Evolutionary conservation across 64 coral and sea anemone genomes (phyloP).

Genomic region (Orbicella faveolata): DNA sequence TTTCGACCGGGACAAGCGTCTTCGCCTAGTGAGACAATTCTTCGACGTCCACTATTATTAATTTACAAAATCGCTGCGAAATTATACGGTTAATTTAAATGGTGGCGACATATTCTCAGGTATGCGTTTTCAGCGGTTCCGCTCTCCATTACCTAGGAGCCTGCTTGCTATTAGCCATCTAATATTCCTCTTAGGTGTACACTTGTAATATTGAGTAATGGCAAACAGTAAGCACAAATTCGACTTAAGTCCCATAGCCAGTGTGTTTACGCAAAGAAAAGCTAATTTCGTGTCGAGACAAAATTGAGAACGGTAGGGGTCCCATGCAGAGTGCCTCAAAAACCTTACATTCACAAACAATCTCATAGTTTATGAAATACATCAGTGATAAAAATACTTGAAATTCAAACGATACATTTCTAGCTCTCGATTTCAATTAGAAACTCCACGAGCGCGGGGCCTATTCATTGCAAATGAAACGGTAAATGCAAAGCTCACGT

Average conservation of each 20-base stretch:
- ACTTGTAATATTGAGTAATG: not conserved
- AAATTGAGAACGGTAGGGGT: slow-evolving; percentile 19
- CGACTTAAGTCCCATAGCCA: not conserved
- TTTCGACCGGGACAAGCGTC: not conserved
- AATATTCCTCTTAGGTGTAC: not conserved
- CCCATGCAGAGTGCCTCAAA: not conserved
- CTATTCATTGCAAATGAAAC: not conserved
- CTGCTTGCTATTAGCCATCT: not conserved
- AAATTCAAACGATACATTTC: not conserved
- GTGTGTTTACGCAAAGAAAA: slow-evolving; percentile 4
- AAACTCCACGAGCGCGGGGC: not conserved
- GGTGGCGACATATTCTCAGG: not conserved
- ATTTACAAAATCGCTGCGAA: not conserved
- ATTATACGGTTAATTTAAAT: not conserved
- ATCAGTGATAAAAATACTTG: slow-evolving; percentile 1
- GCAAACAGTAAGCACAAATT: not conserved
- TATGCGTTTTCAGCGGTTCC: not conserved
- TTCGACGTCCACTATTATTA: not conserved
- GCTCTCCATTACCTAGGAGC: slow-evolving; percentile 17
- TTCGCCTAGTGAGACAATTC: not conserved
- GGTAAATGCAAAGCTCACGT: not conserved
- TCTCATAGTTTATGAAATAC: slow-evolving; percentile 1
- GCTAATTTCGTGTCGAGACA: slow-evolving; percentile 2
- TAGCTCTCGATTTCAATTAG: not conserved
- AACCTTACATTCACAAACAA: not conserved